Conservation (phyloP, 2,797 vertebrate species). For the Ara ararauna region DNA sequence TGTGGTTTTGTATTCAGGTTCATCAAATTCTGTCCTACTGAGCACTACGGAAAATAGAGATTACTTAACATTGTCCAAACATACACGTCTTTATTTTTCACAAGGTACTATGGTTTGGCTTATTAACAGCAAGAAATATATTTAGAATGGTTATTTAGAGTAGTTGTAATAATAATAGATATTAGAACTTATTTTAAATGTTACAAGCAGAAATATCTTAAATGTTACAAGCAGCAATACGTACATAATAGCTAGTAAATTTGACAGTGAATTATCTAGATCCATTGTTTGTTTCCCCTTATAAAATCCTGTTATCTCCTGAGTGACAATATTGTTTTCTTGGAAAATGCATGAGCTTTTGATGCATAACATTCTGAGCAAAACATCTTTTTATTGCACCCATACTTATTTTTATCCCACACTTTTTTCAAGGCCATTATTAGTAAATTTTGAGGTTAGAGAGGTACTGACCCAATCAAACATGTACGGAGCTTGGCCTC, state of each 20-base stretch:
- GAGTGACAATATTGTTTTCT: constrained; percentile 5
- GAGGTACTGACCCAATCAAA: constrained; percentile 82
- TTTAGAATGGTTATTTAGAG: neutral
- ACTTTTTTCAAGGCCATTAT: constrained; percentile 69
- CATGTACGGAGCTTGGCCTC: constrained; percentile 75
- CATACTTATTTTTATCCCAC: constrained; percentile 37
- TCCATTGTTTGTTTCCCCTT: constrained; percentile 46
- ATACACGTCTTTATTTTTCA: neutral
- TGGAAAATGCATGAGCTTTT: constrained; percentile 48
- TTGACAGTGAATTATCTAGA: neutral
- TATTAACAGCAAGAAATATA: neutral
- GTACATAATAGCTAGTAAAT: constrained; percentile 5
- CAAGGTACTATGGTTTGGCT: neutral
- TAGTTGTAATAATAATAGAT: neutral
- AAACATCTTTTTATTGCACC: constrained; percentile 44
- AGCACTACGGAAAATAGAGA: neutral
- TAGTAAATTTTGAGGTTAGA: constrained; percentile 80
- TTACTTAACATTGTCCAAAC: neutral
- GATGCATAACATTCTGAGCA: constrained; percentile 21
- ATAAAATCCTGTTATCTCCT: constrained; percentile 43
- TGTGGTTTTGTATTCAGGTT: neutral
- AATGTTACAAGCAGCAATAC: neutral
- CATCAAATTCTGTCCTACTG: neutral
- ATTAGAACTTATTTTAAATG: constrained; percentile 9
- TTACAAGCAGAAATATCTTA: constrained; percentile 7